Evolutionary conservation across 1,140 invertebrate genomes (phyloP), one percentile per base, ranked within the genome.

Genomic region (Phocides pigmalion): DNA sequence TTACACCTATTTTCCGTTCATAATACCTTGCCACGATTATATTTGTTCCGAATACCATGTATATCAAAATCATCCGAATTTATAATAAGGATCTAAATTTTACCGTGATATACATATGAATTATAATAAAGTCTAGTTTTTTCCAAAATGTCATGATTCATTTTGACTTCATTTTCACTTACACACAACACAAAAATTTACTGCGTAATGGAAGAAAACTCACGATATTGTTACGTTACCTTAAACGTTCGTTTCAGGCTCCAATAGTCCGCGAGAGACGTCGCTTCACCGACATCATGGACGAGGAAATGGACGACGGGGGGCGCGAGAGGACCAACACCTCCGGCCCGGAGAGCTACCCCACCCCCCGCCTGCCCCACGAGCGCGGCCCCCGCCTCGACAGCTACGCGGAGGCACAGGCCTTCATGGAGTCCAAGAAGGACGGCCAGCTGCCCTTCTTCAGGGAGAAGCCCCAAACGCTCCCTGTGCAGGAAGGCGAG

Each of bases 231-330:
- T 28, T 28, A 3, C 9, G 0, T 28, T 8, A 28, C 2, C 3
- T 28, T 8, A 32, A 32, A 1, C 28, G 12, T 4, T 39, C 0
- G 4, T 39, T 41, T 22, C 74, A 97, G 96, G 94, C 96, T 0
- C 97, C 97, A 4, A 94, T 97, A 3, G 97, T 98, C 70, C 93
- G 96, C 17, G 98, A 98, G 90, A 92, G 98, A 61, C 94, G 98
- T 63, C 94, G 97, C 44, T 98, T 98, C 82, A 98, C 96, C 4
- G 98, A 98, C 78, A 94, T 98, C 0, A 98, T 98, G 97, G 98
- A 98, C 83, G 98, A 98, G 84, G 97, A 98, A 91, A 98, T 98
- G 58, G 97, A 98, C 70, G 97, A 98, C 83, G 97, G 98, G 85
- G 93, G 96, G 14, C 95, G 95, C 73, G 95, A 94, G 4, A 92